Percentiles rank a stretch among this genome's conserved stretches.
Conservation (phyloP, 2,797 vertebrate genomes). For the Enteromius unitaeniatus region DNA sequence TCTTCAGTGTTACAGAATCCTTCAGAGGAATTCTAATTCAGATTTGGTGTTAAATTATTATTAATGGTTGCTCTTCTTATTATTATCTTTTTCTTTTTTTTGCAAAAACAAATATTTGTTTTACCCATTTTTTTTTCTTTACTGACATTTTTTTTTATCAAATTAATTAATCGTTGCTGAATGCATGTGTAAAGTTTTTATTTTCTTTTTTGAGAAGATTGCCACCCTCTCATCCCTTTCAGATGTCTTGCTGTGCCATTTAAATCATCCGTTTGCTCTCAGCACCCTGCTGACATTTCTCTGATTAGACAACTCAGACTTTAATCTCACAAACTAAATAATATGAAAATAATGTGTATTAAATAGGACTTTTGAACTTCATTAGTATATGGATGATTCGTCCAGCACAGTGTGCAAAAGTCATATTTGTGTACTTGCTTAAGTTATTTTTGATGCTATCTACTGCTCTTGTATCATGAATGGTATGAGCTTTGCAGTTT, state of each 20-base stretch:
- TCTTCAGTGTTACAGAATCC: not conserved
- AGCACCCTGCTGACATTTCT: slow-evolving; percentile 5
- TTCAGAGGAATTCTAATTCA: not conserved
- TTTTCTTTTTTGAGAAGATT: not conserved
- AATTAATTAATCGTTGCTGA: not conserved
- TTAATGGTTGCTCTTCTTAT: not conserved
- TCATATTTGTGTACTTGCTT: slow-evolving; percentile 3
- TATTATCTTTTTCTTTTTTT: not conserved
- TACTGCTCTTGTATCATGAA: not conserved
- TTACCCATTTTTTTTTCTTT: no score
- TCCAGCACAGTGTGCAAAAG: not conserved
- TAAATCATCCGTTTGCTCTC: not conserved
- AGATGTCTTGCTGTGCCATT: slow-evolving; percentile 5
- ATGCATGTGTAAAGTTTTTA: not conserved
- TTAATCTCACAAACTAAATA: slow-evolving; percentile 1
- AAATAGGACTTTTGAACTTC: slow-evolving; percentile 17
- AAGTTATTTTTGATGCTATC: not conserved
- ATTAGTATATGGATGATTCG: not conserved
- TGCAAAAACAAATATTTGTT: no score
- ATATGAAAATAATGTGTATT: slow-evolving; percentile 20
- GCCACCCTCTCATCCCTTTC: not conserved
- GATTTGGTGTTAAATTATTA: not conserved
- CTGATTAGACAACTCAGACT: slow-evolving; percentile 8
- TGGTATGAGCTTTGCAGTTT: no score
- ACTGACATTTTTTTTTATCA: not conserved